A percentile compares a stretch with the other conserved stretches of the same genome.
These are phyloP conservation scores for Apteryx mantelli DNA, from an alignment of 2,113 vertebrate genomes.

Conservation along the genomic window DNA sequence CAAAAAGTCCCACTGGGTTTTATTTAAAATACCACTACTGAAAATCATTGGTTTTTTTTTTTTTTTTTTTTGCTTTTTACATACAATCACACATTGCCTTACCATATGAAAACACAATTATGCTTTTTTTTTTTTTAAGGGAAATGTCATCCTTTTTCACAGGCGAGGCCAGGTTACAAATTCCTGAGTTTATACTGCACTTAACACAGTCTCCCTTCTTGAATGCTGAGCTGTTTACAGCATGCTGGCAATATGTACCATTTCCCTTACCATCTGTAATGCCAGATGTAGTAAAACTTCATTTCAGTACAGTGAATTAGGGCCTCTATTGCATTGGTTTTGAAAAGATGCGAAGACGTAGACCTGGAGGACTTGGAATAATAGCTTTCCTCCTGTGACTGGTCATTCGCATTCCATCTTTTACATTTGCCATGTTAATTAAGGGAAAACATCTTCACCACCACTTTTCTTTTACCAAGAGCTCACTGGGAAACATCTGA, in stretches of 20 bases:
- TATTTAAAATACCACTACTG: background rate
- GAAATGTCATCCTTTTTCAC: conserved; percentile 10
- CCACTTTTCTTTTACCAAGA: conserved; percentile 18
- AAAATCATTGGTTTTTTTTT: background rate
- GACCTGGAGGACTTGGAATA: conserved; percentile 46
- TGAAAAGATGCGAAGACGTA: conserved; percentile 18
- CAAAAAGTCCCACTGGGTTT: background rate
- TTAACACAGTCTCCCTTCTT: conserved; percentile 55
- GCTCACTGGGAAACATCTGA: conserved; percentile 48
- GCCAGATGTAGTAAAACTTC: conserved; percentile 60
- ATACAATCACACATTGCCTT: background rate
- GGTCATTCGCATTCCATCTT: background rate
- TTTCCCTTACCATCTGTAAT: conserved; percentile 64
- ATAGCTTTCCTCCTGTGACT: background rate
- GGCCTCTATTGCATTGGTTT: conserved; percentile 1
- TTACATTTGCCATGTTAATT: conserved; percentile 4
- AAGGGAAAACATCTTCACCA: conserved; percentile 30
- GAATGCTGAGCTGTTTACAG: conserved; percentile 53
- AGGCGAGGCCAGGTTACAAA: conserved; percentile 33
- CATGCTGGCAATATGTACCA: conserved; percentile 52
- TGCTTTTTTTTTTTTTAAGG: background rate
- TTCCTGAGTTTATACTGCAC: conserved; percentile 73
- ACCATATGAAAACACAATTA: background rate
- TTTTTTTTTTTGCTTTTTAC: background rate
- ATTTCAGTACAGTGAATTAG: conserved; percentile 60